These are phyloP conservation scores for Corythoichthys haematopterus DNA, from an alignment of 2,113 vertebrate species.

Conservation along the genomic window DNA sequence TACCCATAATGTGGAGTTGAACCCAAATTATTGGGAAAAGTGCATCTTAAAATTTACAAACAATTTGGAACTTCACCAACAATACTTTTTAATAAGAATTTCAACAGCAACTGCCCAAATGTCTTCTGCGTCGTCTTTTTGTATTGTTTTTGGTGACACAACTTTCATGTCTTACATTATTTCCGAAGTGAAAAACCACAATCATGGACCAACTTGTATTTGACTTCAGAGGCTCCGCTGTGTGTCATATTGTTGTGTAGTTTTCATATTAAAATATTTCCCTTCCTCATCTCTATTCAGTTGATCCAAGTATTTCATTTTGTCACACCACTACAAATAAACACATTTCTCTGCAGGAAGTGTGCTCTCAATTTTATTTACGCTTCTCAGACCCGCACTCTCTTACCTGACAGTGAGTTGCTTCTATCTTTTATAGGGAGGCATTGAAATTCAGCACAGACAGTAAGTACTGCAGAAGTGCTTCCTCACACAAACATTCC, in stretches of 20 bases:
- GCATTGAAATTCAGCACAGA: slow-evolving; percentile 66
- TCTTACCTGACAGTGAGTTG: slow-evolving; percentile 54
- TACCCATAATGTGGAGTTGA: neutral
- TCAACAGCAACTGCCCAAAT: neutral
- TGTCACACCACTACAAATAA: slow-evolving; percentile 27
- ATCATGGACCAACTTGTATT: neutral
- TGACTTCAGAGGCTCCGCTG: neutral
- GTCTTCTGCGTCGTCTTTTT: neutral
- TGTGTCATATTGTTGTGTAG: neutral
- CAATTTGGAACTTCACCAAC: neutral
- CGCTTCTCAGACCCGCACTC: slow-evolving; percentile 27
- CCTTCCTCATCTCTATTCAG: slow-evolving; percentile 12
- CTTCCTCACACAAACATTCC: slow-evolving; percentile 36
- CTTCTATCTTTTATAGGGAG: slow-evolving; percentile 59
- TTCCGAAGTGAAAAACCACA: neutral
- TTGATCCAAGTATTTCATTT: slow-evolving; percentile 4
- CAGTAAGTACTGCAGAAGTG: slow-evolving; percentile 37
- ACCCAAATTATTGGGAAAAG: neutral
- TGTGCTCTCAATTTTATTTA: slow-evolving; percentile 33
- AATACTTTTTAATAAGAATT: neutral
- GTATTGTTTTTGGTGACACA: neutral
- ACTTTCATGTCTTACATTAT: neutral
- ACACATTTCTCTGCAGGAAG: slow-evolving; percentile 21
- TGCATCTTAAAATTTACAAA: neutral
- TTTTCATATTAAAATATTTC: slow-evolving; percentile 15